Base-by-base conservation (phyloP, 2,113 vertebrate genomes). In the Pleuronectes platessa region DNA sequence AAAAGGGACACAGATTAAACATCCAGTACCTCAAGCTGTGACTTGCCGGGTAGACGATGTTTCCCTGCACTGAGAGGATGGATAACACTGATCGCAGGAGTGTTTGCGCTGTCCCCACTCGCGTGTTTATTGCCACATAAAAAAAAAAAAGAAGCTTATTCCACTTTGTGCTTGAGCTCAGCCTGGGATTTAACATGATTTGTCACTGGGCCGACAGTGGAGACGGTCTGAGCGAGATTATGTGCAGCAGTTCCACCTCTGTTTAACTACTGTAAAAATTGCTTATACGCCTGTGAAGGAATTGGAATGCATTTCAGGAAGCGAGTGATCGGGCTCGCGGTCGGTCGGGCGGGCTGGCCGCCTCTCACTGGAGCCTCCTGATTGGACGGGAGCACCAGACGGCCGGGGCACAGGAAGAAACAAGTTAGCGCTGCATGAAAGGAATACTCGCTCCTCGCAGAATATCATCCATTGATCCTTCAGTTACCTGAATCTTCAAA, bases 211-310 rank as follows among this genome's bases (percentile, higher is more conserved):
- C 91, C 82, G 79, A 89, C 85, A 79, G 87, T 78, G 81, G 81
- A 93, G 90, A 87, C 87, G 82, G 85, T 90, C 90, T 88, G 68
- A 83, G 78, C 47, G 65, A 94, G 93, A 93, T 95, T 93, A 94
- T 93, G 90, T 90, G 88, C 90, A 95, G 91, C 92, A 91, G 84
- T 91, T 93, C 83, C 90, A 93, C 90, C 91, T 94, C 91, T 92
- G 92, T 87, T 86, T 93, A 95, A 93, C 91, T 91, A 92, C 92
- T 93, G 93, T 92, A 93, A 93, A 93, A 94, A 95, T 95, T 94
- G 92, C 93, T 94, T 92, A 93, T 93, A 93, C 84, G 85, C 92
- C 92, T 95, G 93, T 94, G 93, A 94, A 93, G 87, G 89, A 94
- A 93, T 92, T 92, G 92, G 92, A 93, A 93, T 93, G 91, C 80